Percentiles rank a stretch among this genome's conserved stretches.
phyloP scores from a whole-genome alignment of 2,797 vertebrate species.

The Channa striata region DNA sequence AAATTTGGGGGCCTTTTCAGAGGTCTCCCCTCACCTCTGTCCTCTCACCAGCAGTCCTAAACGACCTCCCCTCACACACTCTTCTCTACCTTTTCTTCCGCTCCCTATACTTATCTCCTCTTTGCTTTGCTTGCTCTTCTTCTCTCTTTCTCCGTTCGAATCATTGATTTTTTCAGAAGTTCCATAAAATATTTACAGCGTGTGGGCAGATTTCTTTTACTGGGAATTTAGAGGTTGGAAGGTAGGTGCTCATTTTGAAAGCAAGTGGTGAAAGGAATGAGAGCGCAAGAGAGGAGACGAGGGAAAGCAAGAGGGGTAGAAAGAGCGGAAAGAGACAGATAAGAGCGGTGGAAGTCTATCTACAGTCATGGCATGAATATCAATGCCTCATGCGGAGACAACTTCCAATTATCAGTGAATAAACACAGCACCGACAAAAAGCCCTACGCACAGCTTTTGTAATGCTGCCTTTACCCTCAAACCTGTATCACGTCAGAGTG shows the following conservation, averaged over 20 bases:
- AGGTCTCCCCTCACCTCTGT: conserved; percentile 40
- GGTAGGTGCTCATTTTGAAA: conserved; percentile 76
- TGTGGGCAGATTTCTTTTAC: conserved; percentile 80
- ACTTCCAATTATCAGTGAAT: conserved; percentile 77
- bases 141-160: conserved; percentile 71
- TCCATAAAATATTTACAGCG: conserved; percentile 85
- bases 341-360: conserved; percentile 70
- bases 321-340: conserved; percentile 59
- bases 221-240: conserved; percentile 66
- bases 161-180: conserved; percentile 81
- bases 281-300: conserved; percentile 31
- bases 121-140: conserved; percentile 51
- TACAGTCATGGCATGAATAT: conserved; percentile 71
- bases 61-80: conserved; percentile 43
- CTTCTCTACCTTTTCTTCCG: conserved; percentile 33
- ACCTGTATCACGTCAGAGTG: conserved; percentile 46
- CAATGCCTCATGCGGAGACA: conserved; percentile 75
- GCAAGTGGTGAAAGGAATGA: conserved; percentile 66
- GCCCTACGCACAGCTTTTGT: conserved; percentile 57
- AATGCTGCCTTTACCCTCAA: conserved; percentile 47
- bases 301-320: conserved; percentile 28
- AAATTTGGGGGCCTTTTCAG: conserved; percentile 52
- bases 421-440: conserved; percentile 68
- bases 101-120: conserved; percentile 48
- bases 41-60: conserved; percentile 52